Evolutionary conservation across 2,888 invertebrate species (phyloP), one percentile per base, ranked within the genome.

Genomic region (Tetheella fluctuosa): DNA sequence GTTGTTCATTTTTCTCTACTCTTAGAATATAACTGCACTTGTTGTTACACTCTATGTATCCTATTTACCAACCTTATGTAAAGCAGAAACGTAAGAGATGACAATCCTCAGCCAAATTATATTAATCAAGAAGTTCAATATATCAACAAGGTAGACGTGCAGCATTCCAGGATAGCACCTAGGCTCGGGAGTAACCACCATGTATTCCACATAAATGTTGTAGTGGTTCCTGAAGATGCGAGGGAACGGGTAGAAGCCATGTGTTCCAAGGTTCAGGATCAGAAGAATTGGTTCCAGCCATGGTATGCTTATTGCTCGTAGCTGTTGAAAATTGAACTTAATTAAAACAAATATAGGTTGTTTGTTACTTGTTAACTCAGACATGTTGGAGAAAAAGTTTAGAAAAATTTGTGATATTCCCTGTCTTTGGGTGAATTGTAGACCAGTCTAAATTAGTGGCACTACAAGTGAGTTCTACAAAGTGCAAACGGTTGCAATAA

Each of bases 191-290:
- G 76, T 37, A 0, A 78, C 65, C 0, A 77, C 70, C 68, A 82
- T 76, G 58, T 80, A 77, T 48, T 86, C 80, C 12, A 84, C 68
- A 28, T 82, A 83, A 12, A 73, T 69, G 59, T 73, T 77, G 69
- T 77, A 79, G 59, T 80, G 80, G 57, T 73, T 78, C 30, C 74
- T 72, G 63, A 85, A 73, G 61, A 84, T 74, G 3, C 85, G 65
- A 1, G 89, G 89, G 70, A 85, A 86, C 0, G 88, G 87, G 66
- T 86, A 87, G 73, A 90, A 88, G 58, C 90, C 89, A 58, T 90
- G 90, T 20, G 86, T 88, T n/a, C 90, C 90, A 0, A 90, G 70
- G 65, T 89, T 90, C 8, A 87, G 23, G n/a, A 85, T 54, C 5
- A 86, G 66, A 0, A 90, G 75, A 0, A 86, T n/a, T 0, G 84